These are phyloP conservation scores for Hormiphora californensis DNA, from an alignment of 37 sponge, comb jelly and placozoan genomes.

Conservation along the genomic window DNA sequence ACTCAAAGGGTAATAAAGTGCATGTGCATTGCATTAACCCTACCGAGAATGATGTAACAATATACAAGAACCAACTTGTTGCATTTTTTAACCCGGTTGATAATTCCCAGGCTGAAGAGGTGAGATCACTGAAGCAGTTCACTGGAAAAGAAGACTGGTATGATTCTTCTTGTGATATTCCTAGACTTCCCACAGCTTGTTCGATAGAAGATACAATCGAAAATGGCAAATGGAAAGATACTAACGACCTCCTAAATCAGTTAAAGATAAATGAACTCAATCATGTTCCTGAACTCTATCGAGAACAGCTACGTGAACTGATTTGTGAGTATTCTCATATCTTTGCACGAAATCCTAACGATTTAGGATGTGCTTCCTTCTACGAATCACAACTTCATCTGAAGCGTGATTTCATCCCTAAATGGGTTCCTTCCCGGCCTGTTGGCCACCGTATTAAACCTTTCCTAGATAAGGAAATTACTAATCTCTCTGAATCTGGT, in stretches of 20 bases:
- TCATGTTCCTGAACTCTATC: neutral
- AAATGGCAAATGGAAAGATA: slow-evolving; percentile 44
- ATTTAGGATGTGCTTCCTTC: slow-evolving; percentile 29
- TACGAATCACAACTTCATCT: slow-evolving; percentile 19
- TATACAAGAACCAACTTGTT: slow-evolving; percentile 48
- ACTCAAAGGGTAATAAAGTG: slow-evolving; percentile 14
- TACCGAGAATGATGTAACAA: neutral
- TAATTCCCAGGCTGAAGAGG: neutral
- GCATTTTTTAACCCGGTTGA: slow-evolving; percentile 33
- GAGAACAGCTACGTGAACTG: neutral
- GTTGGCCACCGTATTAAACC: neutral
- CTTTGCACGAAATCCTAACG: neutral
- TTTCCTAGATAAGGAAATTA: neutral
- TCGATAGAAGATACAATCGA: slow-evolving; percentile 18
- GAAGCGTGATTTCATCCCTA: neutral
- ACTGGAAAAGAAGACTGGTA: neutral
- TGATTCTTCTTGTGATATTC: slow-evolving; percentile 7
- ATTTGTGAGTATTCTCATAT: slow-evolving; percentile 23
- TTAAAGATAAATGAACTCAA: neutral
- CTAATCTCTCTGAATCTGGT: neutral
- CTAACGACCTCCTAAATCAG: neutral
- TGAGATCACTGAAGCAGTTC: neutral
- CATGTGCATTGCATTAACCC: slow-evolving; percentile 40
- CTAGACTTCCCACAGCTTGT: slow-evolving; percentile 11
- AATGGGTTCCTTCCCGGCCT: slow-evolving; percentile 5